A percentile compares a stretch with the other conserved stretches of the same genome.
These are phyloP conservation scores for Drosophila monieri DNA, from an alignment of 2,888 invertebrate genomes.

Conservation along the genomic window DNA sequence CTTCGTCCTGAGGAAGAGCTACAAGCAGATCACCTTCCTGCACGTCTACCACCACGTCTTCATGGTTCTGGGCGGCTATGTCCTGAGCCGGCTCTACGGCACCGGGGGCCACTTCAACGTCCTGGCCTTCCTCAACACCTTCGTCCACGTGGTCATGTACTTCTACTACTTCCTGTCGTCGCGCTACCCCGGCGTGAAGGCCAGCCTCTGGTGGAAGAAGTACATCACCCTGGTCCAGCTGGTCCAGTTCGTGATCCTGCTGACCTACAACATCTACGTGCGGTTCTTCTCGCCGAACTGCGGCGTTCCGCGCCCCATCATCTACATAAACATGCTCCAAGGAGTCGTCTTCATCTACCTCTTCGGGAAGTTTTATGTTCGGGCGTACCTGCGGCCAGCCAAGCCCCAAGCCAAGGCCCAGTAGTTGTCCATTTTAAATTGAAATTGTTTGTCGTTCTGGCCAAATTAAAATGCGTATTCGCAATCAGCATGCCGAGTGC, in stretches of 20 bases:
- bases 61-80: conserved; percentile 36
- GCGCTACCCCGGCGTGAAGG: conserved; percentile 88
- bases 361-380: conserved; percentile 51
- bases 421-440: conserved; percentile 1
- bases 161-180: conserved; percentile 91
- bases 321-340: conserved; percentile 31
- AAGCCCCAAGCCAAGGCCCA: conserved; percentile 5
- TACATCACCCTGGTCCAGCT: conserved; percentile 92
- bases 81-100: conserved; percentile 81
- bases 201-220: conserved; percentile 90
- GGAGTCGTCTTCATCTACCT: conserved; percentile 35
- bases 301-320: conserved; percentile 17
- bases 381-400: conserved; percentile 29
- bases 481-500: conserved; percentile 1
- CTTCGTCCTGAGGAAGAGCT: conserved; percentile 62
- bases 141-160: conserved; percentile 93
- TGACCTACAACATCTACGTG: conserved; percentile 36
- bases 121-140: conserved; percentile 88
- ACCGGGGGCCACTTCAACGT: conserved; percentile 88
- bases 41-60: conserved; percentile 61
- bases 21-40: conserved; percentile 56
- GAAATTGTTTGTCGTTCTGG: background rate
- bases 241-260: conserved; percentile 85
- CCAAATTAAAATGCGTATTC: conserved; percentile 11
- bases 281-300: conserved; percentile 43